Base-by-base conservation (phyloP, 2,113 vertebrate genomes). In the Bos javanicus region DNA sequence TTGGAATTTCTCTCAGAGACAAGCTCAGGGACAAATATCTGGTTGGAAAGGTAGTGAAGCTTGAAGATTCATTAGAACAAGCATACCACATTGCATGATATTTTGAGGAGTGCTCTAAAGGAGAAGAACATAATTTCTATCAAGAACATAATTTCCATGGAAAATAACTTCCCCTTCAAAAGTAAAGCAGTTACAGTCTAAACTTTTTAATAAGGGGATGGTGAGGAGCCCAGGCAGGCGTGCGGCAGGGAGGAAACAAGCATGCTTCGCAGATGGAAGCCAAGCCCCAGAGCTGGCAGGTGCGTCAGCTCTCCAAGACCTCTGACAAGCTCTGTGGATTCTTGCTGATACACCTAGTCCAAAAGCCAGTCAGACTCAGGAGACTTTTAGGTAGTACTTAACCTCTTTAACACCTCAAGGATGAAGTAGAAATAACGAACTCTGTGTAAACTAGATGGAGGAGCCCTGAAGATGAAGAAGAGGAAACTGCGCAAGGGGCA, bases 391-490 rank as follows among this genome's bases (percentile, higher is more conserved):
- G 99, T 30, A 97, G 98, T 33, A 98, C 96, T 82, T 95, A 25
- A 98, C 96, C 98, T 98, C 97, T 99, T 99, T 94, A 99, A 98
- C 91, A 98, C 98, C 11, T 99, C 99, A 76, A 97, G 98, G 39
- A 95, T 90, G 86, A 87, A 97, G 97, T 83, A 97, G 97, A 96
- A 98, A 97, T 98, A 92, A 98, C 98, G 54, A 97, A 98, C 94
- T 98, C 92, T 86, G 90, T 98, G 95, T 99, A 97, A 56, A 87
- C 97, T 67, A 99, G 99, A 93, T 99, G 99, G 64, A 99, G 99
- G 98, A 93, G 97, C 48, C 98, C 99, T 0, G 99, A 99, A 99
- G 99, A 99, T 98, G 99, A 99, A 23, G 1, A 99, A 99, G 98
- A 99, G 99, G 23, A 76, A 76, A 43, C 39, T 14, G n/a, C 98